phyloP scores from a whole-genome alignment of 2,113 vertebrate species.

The Quiscalus mexicanus region DNA sequence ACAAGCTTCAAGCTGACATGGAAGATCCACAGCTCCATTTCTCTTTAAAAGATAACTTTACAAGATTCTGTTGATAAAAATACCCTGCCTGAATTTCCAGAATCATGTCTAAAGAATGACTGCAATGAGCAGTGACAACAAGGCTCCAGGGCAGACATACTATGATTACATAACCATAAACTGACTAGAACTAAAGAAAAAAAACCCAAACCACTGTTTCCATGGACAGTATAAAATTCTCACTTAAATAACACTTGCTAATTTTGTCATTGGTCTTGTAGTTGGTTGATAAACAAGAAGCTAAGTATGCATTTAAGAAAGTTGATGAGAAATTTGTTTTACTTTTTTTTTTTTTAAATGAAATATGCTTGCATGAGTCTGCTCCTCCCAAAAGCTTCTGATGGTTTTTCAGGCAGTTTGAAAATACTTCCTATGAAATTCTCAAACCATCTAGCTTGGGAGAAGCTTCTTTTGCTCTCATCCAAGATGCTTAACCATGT shows the following conservation, averaged over 20 bases:
- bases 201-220: neutral
- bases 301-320: neutral
- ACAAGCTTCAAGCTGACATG: neutral
- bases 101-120: slow-evolving; percentile 9
- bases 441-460: neutral
- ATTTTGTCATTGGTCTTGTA: neutral
- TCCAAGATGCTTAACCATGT: neutral
- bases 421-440: neutral
- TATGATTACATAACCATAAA: slow-evolving; percentile 10
- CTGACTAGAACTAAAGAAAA: neutral
- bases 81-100: neutral
- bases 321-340: neutral
- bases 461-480: neutral
- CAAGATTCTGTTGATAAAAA: slow-evolving; percentile 22
- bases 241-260: neutral
- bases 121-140: slow-evolving; percentile 8
- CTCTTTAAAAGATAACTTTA: slow-evolving; percentile 18
- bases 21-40: neutral
- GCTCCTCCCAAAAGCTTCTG: neutral
- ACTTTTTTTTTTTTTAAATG: neutral
- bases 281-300: neutral
- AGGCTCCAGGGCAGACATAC: neutral
- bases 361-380: neutral
- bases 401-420: neutral
- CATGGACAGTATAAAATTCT: neutral